Percentiles rank a stretch among this genome's conserved stretches.
phyloP scores from a whole-genome alignment of 2,797 vertebrate genomes.

The Melanotaenia trifasciata region DNA sequence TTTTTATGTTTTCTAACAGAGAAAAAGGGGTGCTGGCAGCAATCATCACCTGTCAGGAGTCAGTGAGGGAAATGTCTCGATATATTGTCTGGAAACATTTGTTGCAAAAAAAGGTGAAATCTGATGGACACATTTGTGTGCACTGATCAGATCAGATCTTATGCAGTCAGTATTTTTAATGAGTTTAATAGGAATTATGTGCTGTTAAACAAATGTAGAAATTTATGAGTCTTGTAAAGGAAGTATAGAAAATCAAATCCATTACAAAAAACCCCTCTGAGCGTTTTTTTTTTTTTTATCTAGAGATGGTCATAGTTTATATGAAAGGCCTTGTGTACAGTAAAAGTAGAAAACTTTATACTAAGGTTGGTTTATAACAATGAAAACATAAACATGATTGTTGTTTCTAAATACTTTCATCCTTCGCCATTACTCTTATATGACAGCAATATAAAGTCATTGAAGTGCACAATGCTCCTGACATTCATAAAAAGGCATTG shows the following conservation, averaged over 20 bases:
- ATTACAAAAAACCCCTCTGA: not conserved
- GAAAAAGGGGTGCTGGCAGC: constrained; percentile 24
- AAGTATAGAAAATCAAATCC: not conserved
- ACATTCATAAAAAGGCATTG: constrained; percentile 47
- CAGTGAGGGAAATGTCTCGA: constrained; percentile 3
- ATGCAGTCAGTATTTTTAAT: constrained; percentile 14
- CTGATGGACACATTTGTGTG: not conserved
- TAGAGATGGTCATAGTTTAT: constrained; percentile 1
- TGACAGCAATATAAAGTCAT: constrained; percentile 33
- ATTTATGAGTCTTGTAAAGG: not conserved
- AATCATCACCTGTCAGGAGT: constrained; percentile 23
- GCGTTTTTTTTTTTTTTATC: not conserved
- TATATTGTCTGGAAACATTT: constrained; percentile 10
- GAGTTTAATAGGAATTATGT: constrained; percentile 1
- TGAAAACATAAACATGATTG: constrained; percentile 24
- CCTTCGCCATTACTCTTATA: constrained; percentile 21
- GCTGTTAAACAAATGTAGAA: not conserved
- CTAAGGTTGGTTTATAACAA: constrained; percentile 24
- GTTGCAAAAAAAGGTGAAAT: constrained; percentile 5
- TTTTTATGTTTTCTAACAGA: constrained; percentile 14
- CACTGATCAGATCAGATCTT: not conserved
- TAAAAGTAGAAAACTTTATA: constrained; percentile 22
- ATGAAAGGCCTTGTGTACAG: constrained; percentile 2
- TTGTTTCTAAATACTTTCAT: constrained; percentile 32
- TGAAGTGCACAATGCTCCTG: constrained; percentile 26